Evolutionary conservation across 2,797 vertebrate species (phyloP).

Genomic region (Podarcis lilfordi): DNA sequence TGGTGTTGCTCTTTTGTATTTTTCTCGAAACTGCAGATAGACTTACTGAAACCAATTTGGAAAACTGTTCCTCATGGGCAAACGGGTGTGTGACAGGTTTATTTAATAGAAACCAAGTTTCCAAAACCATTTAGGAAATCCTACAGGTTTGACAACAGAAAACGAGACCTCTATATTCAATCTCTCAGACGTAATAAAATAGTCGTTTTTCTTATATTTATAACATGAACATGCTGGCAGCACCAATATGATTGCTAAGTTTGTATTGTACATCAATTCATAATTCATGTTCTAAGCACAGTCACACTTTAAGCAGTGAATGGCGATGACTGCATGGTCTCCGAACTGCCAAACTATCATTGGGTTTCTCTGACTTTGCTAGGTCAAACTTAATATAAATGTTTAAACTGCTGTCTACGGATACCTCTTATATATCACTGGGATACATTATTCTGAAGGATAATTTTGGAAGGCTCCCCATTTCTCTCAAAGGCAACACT

Average conservation of each 20-base stretch:
- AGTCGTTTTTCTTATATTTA: neutral
- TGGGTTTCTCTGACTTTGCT: no score
- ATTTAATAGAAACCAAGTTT: neutral
- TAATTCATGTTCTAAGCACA: conserved; percentile 34
- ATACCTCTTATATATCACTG: no score
- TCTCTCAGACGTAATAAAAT: neutral
- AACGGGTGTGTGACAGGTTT: neutral
- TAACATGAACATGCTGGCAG: conserved; percentile 19
- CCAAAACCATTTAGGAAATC: neutral
- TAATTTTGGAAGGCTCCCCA: no score
- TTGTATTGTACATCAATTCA: neutral
- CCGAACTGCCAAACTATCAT: no score
- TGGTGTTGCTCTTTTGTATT: neutral
- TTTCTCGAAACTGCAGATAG: no score
- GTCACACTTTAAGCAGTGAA: neutral
- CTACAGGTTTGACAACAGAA: neutral
- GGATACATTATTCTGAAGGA: no score
- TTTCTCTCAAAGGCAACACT: no score
- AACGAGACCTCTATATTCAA: neutral
- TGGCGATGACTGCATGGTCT: no score
- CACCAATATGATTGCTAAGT: rapidly evolving
- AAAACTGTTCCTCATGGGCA: neutral
- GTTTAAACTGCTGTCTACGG: neutral
- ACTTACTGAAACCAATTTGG: neutral
- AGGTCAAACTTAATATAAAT: neutral